Evolutionary conservation across 2,113 vertebrate genomes (phyloP), one percentile per base, ranked within the genome.

Genomic region (Megaleporinus macrocephalus): DNA sequence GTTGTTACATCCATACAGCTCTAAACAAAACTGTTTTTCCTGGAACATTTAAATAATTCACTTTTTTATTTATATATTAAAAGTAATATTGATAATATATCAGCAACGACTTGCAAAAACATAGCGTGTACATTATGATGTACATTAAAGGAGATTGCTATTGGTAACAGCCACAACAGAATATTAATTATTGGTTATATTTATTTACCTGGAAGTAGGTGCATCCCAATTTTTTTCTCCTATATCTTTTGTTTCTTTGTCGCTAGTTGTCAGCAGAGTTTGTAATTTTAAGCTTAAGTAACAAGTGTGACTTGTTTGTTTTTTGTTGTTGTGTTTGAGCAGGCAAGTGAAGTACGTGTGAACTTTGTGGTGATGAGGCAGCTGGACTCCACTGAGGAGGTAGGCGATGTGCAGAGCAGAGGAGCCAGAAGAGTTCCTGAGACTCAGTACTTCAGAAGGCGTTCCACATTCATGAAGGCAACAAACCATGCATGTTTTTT

Each of bases 281-380:
- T 22, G 65, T n/a, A 44, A 20, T 57, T 57, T 55, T 5, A n/a
- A 41, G 24, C 27, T 80, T 27, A 30, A 18, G 15, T 66, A 68
- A 13, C 10, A 26, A 3, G 15, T 36, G 10, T 44, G 14, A n/a
- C 20, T 20, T 73, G 29, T 69, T 75, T 73, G 26, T 26, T 55
- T 10, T 47, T 30, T 62, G 14, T 73, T 24, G 57, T 74, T 79
- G 36, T 80, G 36, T 44, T 6, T 76, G 24, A 79, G 53, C 85
- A 97, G 97, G 94, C 83, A 78, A 97, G 96, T 16, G 97, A 97
- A 85, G 92, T 94, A 51, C 92, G 95, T 29, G 97, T 98, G 79
- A 97, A 96, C 91, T 97, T 98, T 84, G 95, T 96, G 68, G 95
- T 97, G 71, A 92, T 97, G 92, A 92, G 96, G 83, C 91, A 92